phyloP scores from a whole-genome alignment of 23 tunicate genomes.

The Trididemnum nubilum region DNA sequence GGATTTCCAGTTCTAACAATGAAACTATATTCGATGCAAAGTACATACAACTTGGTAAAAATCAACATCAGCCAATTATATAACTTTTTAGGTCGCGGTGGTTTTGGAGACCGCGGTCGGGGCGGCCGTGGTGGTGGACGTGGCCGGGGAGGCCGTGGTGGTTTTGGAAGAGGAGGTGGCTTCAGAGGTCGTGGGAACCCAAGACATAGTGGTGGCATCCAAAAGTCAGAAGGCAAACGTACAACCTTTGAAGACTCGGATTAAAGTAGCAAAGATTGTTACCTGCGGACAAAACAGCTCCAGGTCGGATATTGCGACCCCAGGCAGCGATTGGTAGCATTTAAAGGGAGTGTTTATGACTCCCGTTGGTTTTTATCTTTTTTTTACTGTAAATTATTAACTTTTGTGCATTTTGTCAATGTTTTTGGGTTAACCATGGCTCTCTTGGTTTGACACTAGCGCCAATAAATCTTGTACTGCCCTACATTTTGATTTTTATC shows the following conservation, averaged over 20 bases:
- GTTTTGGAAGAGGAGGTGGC: slow-evolving; percentile 55
- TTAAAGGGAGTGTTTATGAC: background rate
- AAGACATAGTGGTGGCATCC: slow-evolving; percentile 48
- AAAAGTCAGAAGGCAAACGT: slow-evolving; percentile 56
- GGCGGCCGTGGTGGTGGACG: slow-evolving; percentile 67
- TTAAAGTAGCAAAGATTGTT: background rate
- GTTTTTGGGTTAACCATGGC: background rate
- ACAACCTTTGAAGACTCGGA: slow-evolving; percentile 49
- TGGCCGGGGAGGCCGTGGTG: slow-evolving; percentile 50
- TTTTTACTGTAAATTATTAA: background rate
- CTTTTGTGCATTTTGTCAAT: background rate
- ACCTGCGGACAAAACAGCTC: background rate
- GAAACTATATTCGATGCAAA: too few species aligned
- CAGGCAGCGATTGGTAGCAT: background rate
- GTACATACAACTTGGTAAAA: too few species aligned
- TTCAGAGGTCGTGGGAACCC: slow-evolving; percentile 52
- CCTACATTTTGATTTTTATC: too few species aligned
- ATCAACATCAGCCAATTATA: too few species aligned
- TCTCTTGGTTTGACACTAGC: background rate
- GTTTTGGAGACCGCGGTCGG: slow-evolving; percentile 57
- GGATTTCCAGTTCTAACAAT: too few species aligned
- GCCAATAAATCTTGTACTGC: background rate
- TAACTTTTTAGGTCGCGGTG: slow-evolving; percentile 53
- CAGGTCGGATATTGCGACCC: background rate
- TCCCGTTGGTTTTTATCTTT: background rate